Evolutionary conservation across 1,140 invertebrate species (phyloP).

Genomic region (Lordiphosa clarofinis): DNA sequence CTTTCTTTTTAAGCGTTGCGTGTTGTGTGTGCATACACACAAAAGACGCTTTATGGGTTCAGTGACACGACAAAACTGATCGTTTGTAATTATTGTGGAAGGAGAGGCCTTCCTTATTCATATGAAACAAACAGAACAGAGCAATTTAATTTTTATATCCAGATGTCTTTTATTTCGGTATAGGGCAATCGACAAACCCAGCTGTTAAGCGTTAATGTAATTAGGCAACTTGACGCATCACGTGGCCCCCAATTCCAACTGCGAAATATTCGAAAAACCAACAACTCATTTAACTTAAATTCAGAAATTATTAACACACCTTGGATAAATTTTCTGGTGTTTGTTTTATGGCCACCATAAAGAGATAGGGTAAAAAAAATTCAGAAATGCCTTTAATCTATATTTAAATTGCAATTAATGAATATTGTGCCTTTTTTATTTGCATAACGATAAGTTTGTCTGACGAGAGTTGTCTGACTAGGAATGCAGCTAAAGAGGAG

Average conservation of each 20-base stretch:
- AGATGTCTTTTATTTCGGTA: constrained; percentile 10
- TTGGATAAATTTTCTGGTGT: constrained; percentile 27
- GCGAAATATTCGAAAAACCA: constrained; percentile 3
- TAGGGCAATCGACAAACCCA: constrained; percentile 29
- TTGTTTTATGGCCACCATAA: constrained; percentile 19
- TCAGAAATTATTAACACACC: constrained; percentile 19
- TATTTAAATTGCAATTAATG: too few relatives aligned
- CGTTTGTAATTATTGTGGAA: constrained; percentile 18
- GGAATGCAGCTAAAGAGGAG: too few relatives aligned
- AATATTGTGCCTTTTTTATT: too few relatives aligned
- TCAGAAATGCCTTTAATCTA: too few relatives aligned
- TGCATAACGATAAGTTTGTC: too few relatives aligned
- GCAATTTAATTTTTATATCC: constrained; percentile 27
- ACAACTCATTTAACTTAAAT: constrained; percentile 22
- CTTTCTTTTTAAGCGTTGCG: constrained; percentile 34
- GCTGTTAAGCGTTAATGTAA: constrained; percentile 19
- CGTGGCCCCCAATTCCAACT: constrained; percentile 14
- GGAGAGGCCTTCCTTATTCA: constrained; percentile 2
- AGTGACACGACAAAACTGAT: constrained; percentile 37
- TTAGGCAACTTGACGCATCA: constrained; percentile 25
- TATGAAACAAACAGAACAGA: constrained; percentile 6
- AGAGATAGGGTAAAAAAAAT: constrained; percentile 13
- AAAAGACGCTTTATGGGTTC: constrained; percentile 34
- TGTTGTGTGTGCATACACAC: constrained; percentile 8
- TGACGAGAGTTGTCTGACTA: too few relatives aligned